Evolutionary conservation across 2,888 invertebrate species (phyloP).

Genomic region (Itoplectis maculator): DNA sequence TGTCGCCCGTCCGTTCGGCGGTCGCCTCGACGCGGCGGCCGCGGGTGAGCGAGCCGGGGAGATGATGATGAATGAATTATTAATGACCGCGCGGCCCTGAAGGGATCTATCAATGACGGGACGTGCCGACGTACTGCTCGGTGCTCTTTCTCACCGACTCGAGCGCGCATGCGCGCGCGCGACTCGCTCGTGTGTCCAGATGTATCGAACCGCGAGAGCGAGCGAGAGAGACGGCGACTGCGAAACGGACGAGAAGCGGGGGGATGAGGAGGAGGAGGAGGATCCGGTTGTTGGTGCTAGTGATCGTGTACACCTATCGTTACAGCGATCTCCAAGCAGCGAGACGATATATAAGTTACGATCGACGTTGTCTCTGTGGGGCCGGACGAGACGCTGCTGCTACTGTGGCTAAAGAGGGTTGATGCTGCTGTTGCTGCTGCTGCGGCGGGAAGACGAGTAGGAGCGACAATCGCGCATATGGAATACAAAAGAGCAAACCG

Average conservation of each 20-base stretch:
- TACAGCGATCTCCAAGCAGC: constrained; percentile 53
- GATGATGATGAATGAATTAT: constrained; percentile 83
- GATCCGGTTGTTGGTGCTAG: constrained; percentile 44
- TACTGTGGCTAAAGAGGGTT: constrained; percentile 35
- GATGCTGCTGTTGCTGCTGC: no score
- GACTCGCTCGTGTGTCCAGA: constrained; percentile 12
- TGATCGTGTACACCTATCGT: constrained; percentile 60
- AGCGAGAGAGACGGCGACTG: constrained; percentile 40
- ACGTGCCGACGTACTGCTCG: constrained; percentile 67
- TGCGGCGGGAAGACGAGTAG: constrained; percentile 28
- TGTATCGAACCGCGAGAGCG: constrained; percentile 40
- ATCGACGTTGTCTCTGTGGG: constrained; percentile 40
- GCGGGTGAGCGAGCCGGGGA: no score
- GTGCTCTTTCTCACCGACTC: constrained; percentile 50
- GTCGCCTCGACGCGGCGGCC: constrained; percentile 46
- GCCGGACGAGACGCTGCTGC: neutral
- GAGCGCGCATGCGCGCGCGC: no score
- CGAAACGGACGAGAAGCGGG: no score
- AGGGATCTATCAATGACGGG: constrained; percentile 77
- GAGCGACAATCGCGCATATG: constrained; percentile 46
- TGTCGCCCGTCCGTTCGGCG: constrained; percentile 55
- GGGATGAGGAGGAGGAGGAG: constrained; percentile 36
- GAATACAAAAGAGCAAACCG: constrained; percentile 64
- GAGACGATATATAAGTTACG: constrained; percentile 57
- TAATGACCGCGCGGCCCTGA: constrained; percentile 77